Conservation (phyloP, 1,140 invertebrate species). For the Drosophila lini region DNA sequence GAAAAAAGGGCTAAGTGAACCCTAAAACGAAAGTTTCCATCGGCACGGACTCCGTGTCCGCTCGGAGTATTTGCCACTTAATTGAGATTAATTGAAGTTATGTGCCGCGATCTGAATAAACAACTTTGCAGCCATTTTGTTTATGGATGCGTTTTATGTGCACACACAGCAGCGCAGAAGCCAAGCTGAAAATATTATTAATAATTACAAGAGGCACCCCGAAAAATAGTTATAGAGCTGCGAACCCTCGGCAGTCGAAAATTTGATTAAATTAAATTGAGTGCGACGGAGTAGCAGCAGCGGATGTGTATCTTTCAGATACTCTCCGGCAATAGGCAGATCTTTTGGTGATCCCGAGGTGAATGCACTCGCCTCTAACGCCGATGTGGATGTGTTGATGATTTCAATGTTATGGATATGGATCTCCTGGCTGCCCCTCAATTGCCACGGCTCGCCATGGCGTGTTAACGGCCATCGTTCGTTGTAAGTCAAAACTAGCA, state of each 20-base stretch:
- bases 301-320: slow-evolving; percentile 64
- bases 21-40: slow-evolving; percentile 49
- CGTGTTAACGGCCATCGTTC: slow-evolving; percentile 68
- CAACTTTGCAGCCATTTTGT: slow-evolving; percentile 73
- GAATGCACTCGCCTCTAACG: slow-evolving; percentile 63
- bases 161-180: slow-evolving; percentile 33
- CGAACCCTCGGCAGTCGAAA: slow-evolving; percentile 41
- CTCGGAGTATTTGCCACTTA: slow-evolving; percentile 68
- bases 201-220: slow-evolving; percentile 74
- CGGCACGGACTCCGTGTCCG: slow-evolving; percentile 19
- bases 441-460: slow-evolving; percentile 57
- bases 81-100: slow-evolving; percentile 82
- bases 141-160: slow-evolving; percentile 74
- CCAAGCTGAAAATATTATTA: slow-evolving; percentile 58
- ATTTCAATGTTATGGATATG: slow-evolving; percentile 37
- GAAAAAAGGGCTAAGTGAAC: slow-evolving; percentile 70
- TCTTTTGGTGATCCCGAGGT: slow-evolving; percentile 53
- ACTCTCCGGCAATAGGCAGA: slow-evolving; percentile 15
- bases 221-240: slow-evolving; percentile 56
- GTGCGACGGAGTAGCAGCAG: slow-evolving; percentile 62
- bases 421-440: slow-evolving; percentile 44
- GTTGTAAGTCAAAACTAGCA: slow-evolving; percentile 75
- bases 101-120: slow-evolving; percentile 68
- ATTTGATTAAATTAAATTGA: slow-evolving; percentile 82
- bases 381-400: slow-evolving; percentile 12